Conservation (phyloP, 2,113 vertebrate species). For the Regulus satrapa region DNA sequence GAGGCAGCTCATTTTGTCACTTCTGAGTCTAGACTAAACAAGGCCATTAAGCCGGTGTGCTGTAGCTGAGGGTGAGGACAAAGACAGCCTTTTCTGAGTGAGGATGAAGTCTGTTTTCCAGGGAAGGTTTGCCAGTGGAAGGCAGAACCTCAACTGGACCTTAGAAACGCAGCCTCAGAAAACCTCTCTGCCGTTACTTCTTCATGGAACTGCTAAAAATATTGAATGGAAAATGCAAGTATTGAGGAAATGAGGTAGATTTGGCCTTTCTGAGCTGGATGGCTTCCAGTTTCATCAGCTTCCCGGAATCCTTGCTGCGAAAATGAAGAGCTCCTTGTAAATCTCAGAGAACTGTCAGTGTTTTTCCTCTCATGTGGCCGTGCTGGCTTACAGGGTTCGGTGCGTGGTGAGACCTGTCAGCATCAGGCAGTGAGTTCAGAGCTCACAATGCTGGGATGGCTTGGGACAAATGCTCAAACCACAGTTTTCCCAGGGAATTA, state of each 20-base stretch:
- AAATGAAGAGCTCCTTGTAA: slow-evolving; percentile 59
- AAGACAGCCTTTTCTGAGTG: slow-evolving; percentile 37
- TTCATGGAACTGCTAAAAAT: slow-evolving; percentile 55
- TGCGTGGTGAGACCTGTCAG: neutral
- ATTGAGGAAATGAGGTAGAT: slow-evolving; percentile 64
- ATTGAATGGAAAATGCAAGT: slow-evolving; percentile 58
- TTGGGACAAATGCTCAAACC: neutral
- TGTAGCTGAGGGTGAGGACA: neutral
- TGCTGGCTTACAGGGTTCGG: fast-evolving
- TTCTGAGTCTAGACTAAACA: slow-evolving; percentile 26
- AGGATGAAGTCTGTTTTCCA: slow-evolving; percentile 11
- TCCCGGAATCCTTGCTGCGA: neutral
- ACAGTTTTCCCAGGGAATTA: neutral
- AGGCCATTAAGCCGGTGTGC: neutral
- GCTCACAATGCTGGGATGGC: neutral
- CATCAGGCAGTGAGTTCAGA: neutral
- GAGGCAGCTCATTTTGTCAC: neutral
- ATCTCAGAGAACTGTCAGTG: slow-evolving; percentile 29
- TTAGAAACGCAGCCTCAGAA: slow-evolving; percentile 35
- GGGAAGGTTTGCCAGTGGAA: neutral
- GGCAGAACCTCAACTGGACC: neutral
- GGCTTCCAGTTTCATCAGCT: slow-evolving; percentile 62
- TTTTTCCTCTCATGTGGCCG: slow-evolving; percentile 16
- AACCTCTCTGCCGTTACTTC: slow-evolving; percentile 19
- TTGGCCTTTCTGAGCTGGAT: slow-evolving; percentile 40